Conservation (phyloP, 2,888 invertebrate species). For the Tachina fera region DNA sequence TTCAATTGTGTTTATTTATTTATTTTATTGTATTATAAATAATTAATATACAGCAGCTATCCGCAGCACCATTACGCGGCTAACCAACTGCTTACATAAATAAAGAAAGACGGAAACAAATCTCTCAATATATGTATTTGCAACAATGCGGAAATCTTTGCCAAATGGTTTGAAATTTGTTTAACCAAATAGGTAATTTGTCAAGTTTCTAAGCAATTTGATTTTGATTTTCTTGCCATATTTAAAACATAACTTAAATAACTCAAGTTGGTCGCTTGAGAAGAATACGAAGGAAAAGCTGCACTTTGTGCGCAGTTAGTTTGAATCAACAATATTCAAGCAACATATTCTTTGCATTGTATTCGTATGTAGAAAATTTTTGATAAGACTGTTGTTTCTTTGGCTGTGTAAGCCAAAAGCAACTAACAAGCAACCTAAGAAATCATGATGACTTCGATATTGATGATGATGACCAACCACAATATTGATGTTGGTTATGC, state of each 20-base stretch:
- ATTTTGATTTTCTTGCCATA: conserved; percentile 65
- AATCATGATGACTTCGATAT: conserved; percentile 34
- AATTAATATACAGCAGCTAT: no score
- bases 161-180: conserved; percentile 55
- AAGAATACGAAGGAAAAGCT: conserved; percentile 7
- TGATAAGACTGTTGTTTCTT: conserved; percentile 30
- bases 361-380: conserved; percentile 17
- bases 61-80: not conserved
- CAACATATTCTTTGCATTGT: conserved; percentile 16
- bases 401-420: conserved; percentile 18
- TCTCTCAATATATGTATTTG: conserved; percentile 8
- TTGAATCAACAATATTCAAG: conserved; percentile 55
- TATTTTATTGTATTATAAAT: no score
- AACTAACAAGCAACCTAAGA: conserved; percentile 7
- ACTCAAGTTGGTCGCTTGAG: conserved; percentile 39
- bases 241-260: conserved; percentile 60
- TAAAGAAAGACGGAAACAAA: conserved; percentile 1
- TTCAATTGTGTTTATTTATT: no score
- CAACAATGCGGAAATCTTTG: conserved; percentile 69
- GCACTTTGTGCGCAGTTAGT: conserved; percentile 40
- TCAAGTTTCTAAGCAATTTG: conserved; percentile 64
- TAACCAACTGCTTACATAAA: not conserved
- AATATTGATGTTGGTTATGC: conserved; percentile 20
- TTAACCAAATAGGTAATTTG: conserved; percentile 70
- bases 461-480: conserved; percentile 22